Evolutionary conservation across 37 sponge, comb jelly and placozoan species (phyloP).

Genomic region (Aplysina aerophoba): DNA sequence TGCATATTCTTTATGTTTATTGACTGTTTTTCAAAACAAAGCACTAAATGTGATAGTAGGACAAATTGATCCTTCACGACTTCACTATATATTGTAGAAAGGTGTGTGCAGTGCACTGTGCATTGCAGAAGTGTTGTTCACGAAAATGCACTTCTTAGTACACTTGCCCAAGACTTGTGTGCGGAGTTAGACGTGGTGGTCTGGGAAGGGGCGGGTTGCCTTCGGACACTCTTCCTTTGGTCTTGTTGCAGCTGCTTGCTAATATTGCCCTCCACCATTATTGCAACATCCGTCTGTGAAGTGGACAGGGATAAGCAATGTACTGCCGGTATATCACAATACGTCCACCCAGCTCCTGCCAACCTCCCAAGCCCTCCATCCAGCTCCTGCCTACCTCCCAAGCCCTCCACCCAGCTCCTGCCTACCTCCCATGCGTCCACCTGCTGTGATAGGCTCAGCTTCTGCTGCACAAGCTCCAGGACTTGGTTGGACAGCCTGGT

Average conservation of each 20-base stretch:
- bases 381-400: slow-evolving; percentile 55
- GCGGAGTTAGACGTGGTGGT: background rate
- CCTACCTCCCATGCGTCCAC: slow-evolving; percentile 68
- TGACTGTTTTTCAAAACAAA: too few species aligned
- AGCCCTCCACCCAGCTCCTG: background rate
- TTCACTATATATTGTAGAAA: too few species aligned
- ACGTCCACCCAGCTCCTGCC: background rate
- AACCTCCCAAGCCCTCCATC: slow-evolving; percentile 56
- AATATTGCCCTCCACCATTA: slow-evolving; percentile 28
- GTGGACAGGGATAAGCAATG: background rate
- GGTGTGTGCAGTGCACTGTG: too few species aligned
- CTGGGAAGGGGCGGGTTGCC: background rate
- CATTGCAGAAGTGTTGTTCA: background rate
- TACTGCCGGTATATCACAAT: background rate
- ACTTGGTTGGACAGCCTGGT: slow-evolving; percentile 44
- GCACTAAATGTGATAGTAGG: too few species aligned
- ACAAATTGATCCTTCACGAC: too few species aligned
- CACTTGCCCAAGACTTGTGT: background rate
- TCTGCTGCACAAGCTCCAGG: slow-evolving; percentile 52
- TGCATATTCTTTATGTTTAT: too few species aligned
- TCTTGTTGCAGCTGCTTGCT: slow-evolving; percentile 14
- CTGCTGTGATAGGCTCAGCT: slow-evolving; percentile 54
- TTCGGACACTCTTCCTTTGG: slow-evolving; percentile 1
- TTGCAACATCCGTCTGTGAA: slow-evolving; percentile 27
- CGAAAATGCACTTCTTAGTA: background rate